Base-by-base conservation (phyloP, 2,797 vertebrate genomes). In the Podarcis siculus region DNA sequence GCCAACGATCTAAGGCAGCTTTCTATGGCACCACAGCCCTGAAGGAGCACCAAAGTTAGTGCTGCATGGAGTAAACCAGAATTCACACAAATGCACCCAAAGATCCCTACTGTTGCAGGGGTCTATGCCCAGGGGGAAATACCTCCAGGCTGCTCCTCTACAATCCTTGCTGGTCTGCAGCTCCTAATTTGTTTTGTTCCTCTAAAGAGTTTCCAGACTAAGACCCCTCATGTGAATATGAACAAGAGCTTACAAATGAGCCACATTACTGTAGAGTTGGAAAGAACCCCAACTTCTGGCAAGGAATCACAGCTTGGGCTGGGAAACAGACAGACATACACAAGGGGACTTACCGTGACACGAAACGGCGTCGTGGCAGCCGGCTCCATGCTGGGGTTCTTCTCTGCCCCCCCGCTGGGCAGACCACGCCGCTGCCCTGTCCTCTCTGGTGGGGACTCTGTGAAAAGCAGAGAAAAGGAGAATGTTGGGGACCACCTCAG, bases 391-490 rank as follows among this genome's bases (percentile, higher is more conserved):
- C 95, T 89, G 95, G 98, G 96, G 95, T 94, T 97, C 97, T 98
- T 98, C 90, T 99, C 99, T 0, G 98, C 49, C 91, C 97, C 96
- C 94, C 97, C 97, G 92, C 98, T 97, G 3, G 98, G 99, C 98
- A 99, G 98, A 94, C 98, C 98, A 95, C 98, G 98, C 95, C 98
- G 97, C 95, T 98, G 98, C 88, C 98, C 98, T 0, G 98, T 95
- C 95, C 98, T 96, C 96, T 98, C 98, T 39, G 98, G 98, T 92
- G 98, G 98, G 66, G 98, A 99, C 96, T 99, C 99, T 99, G 97
- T 1, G 78, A 76, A 89, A 80, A 2, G 77, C 7, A 19, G 42
- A 88, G 49, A 81, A 12, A n/a, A 82, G 72, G 2, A 77, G 67
- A 39, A 6, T 94, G 13, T 2, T 79, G 69, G 39, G 1, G 3